A percentile compares a stretch with the other conserved stretches of the same genome.
These are phyloP conservation scores for Ypsolopha scabrella DNA, from an alignment of 2,888 invertebrate species.

Conservation along the genomic window DNA sequence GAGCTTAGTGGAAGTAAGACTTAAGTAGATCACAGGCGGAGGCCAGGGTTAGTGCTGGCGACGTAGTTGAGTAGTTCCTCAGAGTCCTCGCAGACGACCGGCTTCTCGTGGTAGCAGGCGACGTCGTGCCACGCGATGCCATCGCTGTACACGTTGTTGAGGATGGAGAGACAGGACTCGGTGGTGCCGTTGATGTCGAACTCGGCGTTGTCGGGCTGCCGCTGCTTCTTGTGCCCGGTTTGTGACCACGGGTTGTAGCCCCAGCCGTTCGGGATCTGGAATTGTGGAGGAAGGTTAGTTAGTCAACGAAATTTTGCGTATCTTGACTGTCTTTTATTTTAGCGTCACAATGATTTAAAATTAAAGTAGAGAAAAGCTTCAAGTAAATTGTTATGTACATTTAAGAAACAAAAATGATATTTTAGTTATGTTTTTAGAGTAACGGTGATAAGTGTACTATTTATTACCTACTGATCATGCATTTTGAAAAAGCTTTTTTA, in stretches of 20 bases:
- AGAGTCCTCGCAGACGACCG: constrained; percentile 90
- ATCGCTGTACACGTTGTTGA: constrained; percentile 94
- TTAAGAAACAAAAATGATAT: too few relatives aligned
- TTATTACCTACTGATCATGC: too few relatives aligned
- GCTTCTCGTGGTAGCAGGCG: constrained; percentile 93
- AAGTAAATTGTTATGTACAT: too few relatives aligned
- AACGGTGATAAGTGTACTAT: too few relatives aligned
- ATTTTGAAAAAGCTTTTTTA: too few relatives aligned
- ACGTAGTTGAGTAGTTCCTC: constrained; percentile 90
- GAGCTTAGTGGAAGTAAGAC: background rate
- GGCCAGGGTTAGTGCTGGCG: constrained; percentile 84
- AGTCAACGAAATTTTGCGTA: too few relatives aligned
- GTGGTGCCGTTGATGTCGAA: constrained; percentile 90
- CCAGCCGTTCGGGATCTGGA: constrained; percentile 74
- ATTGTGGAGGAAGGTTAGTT: background rate
- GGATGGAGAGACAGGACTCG: constrained; percentile 87
- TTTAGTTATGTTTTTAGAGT: too few relatives aligned
- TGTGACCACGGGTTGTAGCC: constrained; percentile 92
- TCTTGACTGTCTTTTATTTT: too few relatives aligned
- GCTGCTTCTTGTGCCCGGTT: constrained; percentile 90
- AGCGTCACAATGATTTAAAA: too few relatives aligned
- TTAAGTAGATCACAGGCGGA: constrained; percentile 75
- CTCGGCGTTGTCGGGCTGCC: constrained; percentile 92
- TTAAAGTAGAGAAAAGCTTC: too few relatives aligned
- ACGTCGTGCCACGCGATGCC: constrained; percentile 96